Conservation (phyloP, 2,797 vertebrate genomes). For the Denticeps clupeoides region DNA sequence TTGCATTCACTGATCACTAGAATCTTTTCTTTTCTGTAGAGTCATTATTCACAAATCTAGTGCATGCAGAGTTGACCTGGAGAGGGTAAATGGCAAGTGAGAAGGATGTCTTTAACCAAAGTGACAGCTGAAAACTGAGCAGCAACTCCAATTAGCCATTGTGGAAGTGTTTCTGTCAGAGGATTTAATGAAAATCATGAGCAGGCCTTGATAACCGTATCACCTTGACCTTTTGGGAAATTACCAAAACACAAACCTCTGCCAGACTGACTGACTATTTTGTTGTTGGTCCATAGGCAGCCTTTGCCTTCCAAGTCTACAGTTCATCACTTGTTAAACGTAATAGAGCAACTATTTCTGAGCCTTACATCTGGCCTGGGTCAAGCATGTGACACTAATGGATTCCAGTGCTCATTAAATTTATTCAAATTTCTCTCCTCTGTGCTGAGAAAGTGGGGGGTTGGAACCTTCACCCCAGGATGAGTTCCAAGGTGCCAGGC, state of each 20-base stretch:
- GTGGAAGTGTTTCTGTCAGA: slow-evolving; percentile 31
- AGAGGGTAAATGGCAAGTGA: too few species aligned
- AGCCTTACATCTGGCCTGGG: slow-evolving; percentile 29
- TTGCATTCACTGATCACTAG: too few species aligned
- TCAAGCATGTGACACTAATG: slow-evolving; percentile 31
- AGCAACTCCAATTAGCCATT: slow-evolving; percentile 28
- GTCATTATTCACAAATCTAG: too few species aligned
- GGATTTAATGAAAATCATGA: slow-evolving; percentile 25
- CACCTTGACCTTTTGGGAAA: slow-evolving; percentile 41
- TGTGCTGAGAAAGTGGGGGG: background rate
- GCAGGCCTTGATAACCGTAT: slow-evolving; percentile 23
- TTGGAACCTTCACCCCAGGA: slow-evolving; percentile 7
- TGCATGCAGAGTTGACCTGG: too few species aligned
- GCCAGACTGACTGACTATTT: background rate
- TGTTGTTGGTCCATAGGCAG: too few species aligned
- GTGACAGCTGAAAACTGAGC: background rate
- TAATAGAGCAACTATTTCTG: slow-evolving; percentile 30
- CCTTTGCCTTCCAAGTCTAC: slow-evolving; percentile 24
- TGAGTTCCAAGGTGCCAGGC: slow-evolving; percentile 6
- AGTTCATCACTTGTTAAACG: slow-evolving; percentile 34
- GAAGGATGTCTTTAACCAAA: too few species aligned
- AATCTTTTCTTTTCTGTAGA: too few species aligned
- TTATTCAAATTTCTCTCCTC: slow-evolving; percentile 29
- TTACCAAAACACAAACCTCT: slow-evolving; percentile 14
- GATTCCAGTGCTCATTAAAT: slow-evolving; percentile 30